phyloP scores from a whole-genome alignment of 2,888 invertebrate genomes.

The Idaea biselata region DNA sequence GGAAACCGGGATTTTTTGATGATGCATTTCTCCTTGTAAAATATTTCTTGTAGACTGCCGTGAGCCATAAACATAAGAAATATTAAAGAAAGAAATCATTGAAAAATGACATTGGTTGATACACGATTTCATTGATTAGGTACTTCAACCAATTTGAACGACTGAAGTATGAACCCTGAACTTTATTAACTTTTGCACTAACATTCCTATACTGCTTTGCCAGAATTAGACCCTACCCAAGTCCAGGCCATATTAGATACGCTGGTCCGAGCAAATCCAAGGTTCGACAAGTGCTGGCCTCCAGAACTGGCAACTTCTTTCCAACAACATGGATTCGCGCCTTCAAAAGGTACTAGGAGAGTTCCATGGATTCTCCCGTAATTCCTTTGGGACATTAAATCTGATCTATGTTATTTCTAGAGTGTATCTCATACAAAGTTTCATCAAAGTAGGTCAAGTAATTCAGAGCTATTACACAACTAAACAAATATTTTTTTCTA shows the following conservation, averaged over 20 bases:
- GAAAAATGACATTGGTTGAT: too few relatives aligned
- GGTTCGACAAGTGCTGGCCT: conserved; percentile 67
- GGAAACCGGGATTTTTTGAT: too few relatives aligned
- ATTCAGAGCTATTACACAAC: too few relatives aligned
- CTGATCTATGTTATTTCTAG: too few relatives aligned
- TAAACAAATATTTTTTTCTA: too few relatives aligned
- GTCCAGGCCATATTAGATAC: conserved; percentile 68
- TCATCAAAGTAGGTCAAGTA: too few relatives aligned
- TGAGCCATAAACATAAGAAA: too few relatives aligned
- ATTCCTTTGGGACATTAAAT: background rate
- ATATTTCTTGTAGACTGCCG: too few relatives aligned
- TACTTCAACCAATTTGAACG: conserved; percentile 9
- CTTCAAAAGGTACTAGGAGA: conserved; percentile 65
- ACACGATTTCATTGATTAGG: too few relatives aligned
- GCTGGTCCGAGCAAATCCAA: conserved; percentile 56
- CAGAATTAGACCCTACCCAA: conserved; percentile 72
- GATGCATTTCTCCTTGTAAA: too few relatives aligned
- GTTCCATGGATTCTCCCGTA: conserved; percentile 6
- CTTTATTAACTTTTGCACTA: conserved; percentile 53
- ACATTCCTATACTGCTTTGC: conserved; percentile 56
- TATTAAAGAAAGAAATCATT: too few relatives aligned
- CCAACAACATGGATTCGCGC: conserved; percentile 56
- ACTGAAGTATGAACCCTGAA: conserved; percentile 18
- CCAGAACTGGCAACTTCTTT: conserved; percentile 41
- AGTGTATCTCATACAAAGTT: too few relatives aligned